Conservation (phyloP, 2,888 invertebrate species). For the Melinaea marsaeus region DNA sequence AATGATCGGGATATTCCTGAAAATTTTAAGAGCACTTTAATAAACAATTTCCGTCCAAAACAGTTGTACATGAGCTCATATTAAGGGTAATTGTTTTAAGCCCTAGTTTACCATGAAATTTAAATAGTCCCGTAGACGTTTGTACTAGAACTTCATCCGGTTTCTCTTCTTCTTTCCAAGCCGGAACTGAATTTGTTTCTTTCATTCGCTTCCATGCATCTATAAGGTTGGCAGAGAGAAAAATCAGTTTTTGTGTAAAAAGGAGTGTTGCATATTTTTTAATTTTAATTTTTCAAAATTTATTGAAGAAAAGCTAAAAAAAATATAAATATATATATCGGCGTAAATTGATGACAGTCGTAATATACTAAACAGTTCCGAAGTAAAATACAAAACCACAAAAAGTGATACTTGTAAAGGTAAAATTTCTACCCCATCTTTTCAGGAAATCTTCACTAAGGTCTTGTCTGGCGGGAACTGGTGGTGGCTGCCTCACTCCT, state of each 20-base stretch:
- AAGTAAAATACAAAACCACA: neutral
- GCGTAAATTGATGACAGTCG: neutral
- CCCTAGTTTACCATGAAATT: slow-evolving; percentile 81
- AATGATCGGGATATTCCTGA: slow-evolving; percentile 89
- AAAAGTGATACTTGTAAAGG: neutral
- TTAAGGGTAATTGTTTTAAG: neutral
- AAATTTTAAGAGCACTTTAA: neutral
- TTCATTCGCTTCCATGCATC: slow-evolving; percentile 91
- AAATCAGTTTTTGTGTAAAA: no score
- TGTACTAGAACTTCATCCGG: slow-evolving; percentile 85
- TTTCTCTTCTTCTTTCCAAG: slow-evolving; percentile 67
- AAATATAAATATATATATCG: neutral
- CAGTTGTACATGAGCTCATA: neutral
- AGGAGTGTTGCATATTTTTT: no score
- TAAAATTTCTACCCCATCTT: slow-evolving; percentile 80
- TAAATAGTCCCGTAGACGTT: slow-evolving; percentile 89
- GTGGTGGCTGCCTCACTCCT: slow-evolving; percentile 67
- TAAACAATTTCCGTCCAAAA: neutral
- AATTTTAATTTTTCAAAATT: neutral
- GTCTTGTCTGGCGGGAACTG: slow-evolving; percentile 80
- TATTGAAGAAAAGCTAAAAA: neutral
- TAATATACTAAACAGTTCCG: neutral
- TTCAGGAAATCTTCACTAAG: slow-evolving; percentile 89
- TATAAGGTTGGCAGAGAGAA: slow-evolving; percentile 36
- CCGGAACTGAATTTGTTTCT: slow-evolving; percentile 77